Base-by-base conservation (phyloP, 2,888 invertebrate genomes). In the Phasia obesa region DNA sequence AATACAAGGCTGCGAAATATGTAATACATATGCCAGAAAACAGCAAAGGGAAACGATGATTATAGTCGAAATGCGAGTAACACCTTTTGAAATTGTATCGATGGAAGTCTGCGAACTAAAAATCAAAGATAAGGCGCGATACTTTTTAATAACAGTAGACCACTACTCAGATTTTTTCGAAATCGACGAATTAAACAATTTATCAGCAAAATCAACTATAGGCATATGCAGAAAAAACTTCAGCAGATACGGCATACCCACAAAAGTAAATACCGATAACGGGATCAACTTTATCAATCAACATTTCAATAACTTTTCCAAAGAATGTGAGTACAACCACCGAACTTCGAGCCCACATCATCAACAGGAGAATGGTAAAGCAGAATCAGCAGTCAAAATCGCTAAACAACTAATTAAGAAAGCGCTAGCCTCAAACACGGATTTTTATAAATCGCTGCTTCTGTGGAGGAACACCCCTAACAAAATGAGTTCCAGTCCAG, bases 101-200 rank as follows among this genome's bases (percentile, higher is more conserved):
- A n/a, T n/a, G n/a, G n/a, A n/a, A n/a, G n/a, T n/a, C n/a, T n/a
- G n/a, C n/a, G n/a, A n/a, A n/a, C n/a, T n/a, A n/a, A n/a, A n/a
- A 44, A 2, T 67, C n/a, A 55, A 64, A 3, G 64, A 64, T 19
- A 73, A 69, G 27, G 82, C 42, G 2, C n/a, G 44, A 47, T 49
- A 71, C 55, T 42, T 83, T 19, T 38, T 80, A 27, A 59, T 79
- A 19, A 80, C 80, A 6, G 79, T 69, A 1, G 81, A 81, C 13
- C 77, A 84, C n/a, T 81, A 77, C 19, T 84, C 71, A 3, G 84
- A 74, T 38, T 21, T 59, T 60, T 23, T 35, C 38, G n/a, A 35
- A 25, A 4, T 55, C 7, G 31, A 44, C 17, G 44, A 44, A 4
- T 5, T 44, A 17, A 44, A 17, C 17, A 44, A 17, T 4, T n/a